Evolutionary conservation across 2,888 invertebrate species (phyloP), one percentile per base, ranked within the genome.

Genomic region (Noctua janthina): DNA sequence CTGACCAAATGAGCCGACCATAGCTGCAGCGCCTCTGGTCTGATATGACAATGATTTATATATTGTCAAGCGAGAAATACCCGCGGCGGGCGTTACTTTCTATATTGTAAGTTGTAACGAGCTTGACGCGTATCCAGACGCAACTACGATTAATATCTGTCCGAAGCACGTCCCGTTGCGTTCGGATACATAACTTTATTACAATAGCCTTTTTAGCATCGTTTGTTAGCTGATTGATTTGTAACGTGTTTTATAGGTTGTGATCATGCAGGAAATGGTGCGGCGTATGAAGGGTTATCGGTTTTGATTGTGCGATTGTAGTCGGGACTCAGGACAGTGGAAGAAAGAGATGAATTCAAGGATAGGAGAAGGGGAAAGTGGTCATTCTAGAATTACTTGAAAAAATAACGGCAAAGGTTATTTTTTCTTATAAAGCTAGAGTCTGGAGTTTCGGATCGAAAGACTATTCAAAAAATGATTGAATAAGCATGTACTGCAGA

Each of bases 41-140:
- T 90, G 90, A 92, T 93, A 90, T 92, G 94, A 94, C 93, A 93
- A 92, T 94, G 94, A 94, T 94, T 92, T 93, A 94, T 94, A 87
- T 81, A 86, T 88, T 88, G 91, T 89, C 88, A 89, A 84, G 84
- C 74, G 87, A 87, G 84, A 85, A 80, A 87, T 85, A 84, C 81
- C 79, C 82, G 84, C 76, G 86, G 87, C 89, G 86, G 89, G 90
- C 91, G 90, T 92, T 89, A 88, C 92, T 92, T 92, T 92, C 91
- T 90, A 93, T 77, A 76, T 59, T 77, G 59, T 81, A 49, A 49
- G 76, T 82, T 54, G 89, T 92, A 91, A 91, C 86, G 89, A 90
- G 86, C 78, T 86, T 89, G 91, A 91, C 91, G 91, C 86, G 86
- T 88, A 90, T 90, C 90, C 89, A 86, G 88, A 89, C 84, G 82